These are phyloP conservation scores for Bombus soroeensis DNA, from an alignment of 1,140 invertebrate genomes.

Conservation along the genomic window DNA sequence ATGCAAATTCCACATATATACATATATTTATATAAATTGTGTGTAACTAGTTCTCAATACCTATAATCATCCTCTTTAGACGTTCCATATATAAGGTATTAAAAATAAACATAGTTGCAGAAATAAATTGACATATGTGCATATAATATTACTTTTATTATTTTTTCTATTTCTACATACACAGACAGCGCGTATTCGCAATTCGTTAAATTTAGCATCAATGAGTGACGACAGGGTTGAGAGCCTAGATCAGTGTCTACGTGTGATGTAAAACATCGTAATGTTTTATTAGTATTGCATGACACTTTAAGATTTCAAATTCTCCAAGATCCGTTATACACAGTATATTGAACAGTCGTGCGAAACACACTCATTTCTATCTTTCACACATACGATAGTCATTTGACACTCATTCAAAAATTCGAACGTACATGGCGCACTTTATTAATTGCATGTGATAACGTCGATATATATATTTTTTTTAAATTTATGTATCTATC, in stretches of 20 bases:
- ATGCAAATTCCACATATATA: constrained; percentile 8
- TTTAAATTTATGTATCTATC: constrained; percentile 43
- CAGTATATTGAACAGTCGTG: constrained; percentile 22
- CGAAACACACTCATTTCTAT: neutral
- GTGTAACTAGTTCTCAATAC: neutral
- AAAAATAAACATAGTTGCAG: neutral
- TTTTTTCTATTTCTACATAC: constrained; percentile 67
- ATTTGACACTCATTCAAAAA: neutral
- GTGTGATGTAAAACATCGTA: neutral
- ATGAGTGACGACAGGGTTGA: constrained; percentile 61
- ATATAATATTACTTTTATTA: constrained; percentile 72
- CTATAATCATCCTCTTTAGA: too few relatives aligned
- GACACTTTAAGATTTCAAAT: constrained; percentile 30
- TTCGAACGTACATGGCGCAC: neutral
- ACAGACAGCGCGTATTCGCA: constrained; percentile 64
- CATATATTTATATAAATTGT: constrained; percentile 15
- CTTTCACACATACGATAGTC: neutral
- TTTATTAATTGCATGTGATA: constrained; percentile 15
- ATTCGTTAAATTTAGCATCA: constrained; percentile 62
- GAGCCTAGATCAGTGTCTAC: constrained; percentile 19
- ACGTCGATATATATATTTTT: constrained; percentile 65
- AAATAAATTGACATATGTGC: neutral
- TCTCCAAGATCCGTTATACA: constrained; percentile 40
- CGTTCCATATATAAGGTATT: neutral
- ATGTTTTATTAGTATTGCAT: constrained; percentile 29